Base-by-base conservation (phyloP, 1,140 invertebrate species). In the Drosophila equinoxialis region DNA sequence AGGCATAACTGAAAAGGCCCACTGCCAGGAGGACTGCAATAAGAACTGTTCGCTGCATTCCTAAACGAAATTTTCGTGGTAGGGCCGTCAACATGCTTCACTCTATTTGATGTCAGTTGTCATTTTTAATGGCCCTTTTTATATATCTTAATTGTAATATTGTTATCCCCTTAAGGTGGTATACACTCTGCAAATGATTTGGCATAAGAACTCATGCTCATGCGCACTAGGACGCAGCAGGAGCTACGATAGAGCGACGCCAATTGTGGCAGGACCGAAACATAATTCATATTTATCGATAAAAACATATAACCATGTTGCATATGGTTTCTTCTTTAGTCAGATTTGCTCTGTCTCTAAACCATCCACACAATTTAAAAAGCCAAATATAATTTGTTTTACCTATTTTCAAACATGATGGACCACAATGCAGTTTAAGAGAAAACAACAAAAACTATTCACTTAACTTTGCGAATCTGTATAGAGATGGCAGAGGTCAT, bases 1-100 rank as follows among this genome's bases (percentile, higher is more conserved):
- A 91, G n/a, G 90, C 86, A 63, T 90, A 90, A 67, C 82, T 86
- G 61, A 86, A 83, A 39, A 91, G 74, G 63, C 82, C 82, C 61
- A 90, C 80, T 30, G 77, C 81, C 73, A 90, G 76, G 65, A 91
- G 76, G 61, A 91, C 79, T 48, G 89, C 81, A 66, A 91, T 82
- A 2, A 91, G 58, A 14, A 91, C 76, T 54, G 85, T 82, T 41
- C 87, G 87, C 77, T 90, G 89, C 78, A 90, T 77, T 68, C 84
- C 81, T 20, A 87, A 59, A 51, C 87, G 89, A 82, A 90, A 73
- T 85, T 77, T 87, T 35, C 89, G 76, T 33, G 81, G 89, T 48
- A 90, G 59, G 17, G 83, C 87, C 73, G 73, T 77, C 70, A 90
- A 77, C 87, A 90, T 51, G 45, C 45, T 90, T 72, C 79, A 74